phyloP scores from a whole-genome alignment of 2,797 vertebrate genomes.

The Geotrypetes seraphini region DNA sequence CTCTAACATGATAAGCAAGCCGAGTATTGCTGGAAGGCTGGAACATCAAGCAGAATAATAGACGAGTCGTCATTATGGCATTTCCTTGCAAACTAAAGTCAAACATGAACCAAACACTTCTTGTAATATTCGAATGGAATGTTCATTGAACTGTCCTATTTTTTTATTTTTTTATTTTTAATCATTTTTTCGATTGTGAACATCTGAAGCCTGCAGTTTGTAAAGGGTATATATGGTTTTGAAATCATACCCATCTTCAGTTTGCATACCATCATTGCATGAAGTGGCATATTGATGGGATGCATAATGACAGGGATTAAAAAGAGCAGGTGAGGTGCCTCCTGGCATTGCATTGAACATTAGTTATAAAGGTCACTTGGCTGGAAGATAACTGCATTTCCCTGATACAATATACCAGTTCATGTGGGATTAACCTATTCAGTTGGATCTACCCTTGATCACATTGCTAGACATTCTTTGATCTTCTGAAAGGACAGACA shows the following conservation, averaged over 20 bases:
- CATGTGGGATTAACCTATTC: constrained; percentile 27
- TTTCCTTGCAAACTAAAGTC: too few species aligned
- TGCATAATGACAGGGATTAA: neutral
- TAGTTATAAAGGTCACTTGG: constrained; percentile 22
- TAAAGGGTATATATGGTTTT: constrained; percentile 1
- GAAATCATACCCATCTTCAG: constrained; percentile 1
- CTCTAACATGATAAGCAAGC: too few species aligned
- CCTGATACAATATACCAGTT: constrained; percentile 17
- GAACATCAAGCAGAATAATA: too few species aligned
- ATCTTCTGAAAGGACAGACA: too few species aligned
- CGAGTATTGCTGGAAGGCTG: too few species aligned
- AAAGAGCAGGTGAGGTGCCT: constrained; percentile 28
- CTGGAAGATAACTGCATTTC: constrained; percentile 5
- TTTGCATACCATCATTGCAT: neutral
- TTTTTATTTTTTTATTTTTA: too few species aligned
- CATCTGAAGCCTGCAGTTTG: too few species aligned
- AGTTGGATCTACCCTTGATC: constrained; percentile 20
- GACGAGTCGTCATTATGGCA: too few species aligned
- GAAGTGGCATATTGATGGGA: constrained; percentile 7
- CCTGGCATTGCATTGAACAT: constrained; percentile 24
- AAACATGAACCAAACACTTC: too few species aligned
- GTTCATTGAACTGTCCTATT: too few species aligned
- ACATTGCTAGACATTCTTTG: constrained; percentile 23
- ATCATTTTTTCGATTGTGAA: too few species aligned
- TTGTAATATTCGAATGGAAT: too few species aligned